Percentiles rank a stretch among this genome's conserved stretches.
These are phyloP conservation scores for Bombus breviceps DNA, from an alignment of 1,140 invertebrate genomes.

Conservation along the genomic window DNA sequence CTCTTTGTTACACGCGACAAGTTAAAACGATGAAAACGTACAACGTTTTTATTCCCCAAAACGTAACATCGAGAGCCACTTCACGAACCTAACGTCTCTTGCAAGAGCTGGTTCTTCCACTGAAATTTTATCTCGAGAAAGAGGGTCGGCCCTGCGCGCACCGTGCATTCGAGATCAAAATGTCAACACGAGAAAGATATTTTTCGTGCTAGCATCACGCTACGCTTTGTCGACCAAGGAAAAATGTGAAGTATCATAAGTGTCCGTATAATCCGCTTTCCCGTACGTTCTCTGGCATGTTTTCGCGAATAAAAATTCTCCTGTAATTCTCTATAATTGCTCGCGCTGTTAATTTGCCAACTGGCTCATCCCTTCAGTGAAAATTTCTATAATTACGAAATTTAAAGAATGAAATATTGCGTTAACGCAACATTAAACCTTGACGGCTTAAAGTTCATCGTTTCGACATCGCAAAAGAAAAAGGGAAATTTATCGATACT, in stretches of 20 bases:
- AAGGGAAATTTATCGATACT: too few species aligned
- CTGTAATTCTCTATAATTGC: too few species aligned
- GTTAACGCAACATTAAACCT: too few species aligned
- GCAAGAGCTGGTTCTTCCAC: constrained; percentile 24
- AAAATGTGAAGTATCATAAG: not conserved
- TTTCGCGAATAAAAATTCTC: not conserved
- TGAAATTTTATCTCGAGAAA: constrained; percentile 36
- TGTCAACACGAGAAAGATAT: constrained; percentile 36
- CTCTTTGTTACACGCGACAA: not conserved
- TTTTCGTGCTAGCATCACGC: not conserved
- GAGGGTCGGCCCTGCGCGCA: constrained; percentile 18
- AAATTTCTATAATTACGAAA: too few species aligned
- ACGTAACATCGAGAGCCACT: constrained; percentile 23
- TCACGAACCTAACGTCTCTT: not conserved
- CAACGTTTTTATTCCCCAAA: not conserved
- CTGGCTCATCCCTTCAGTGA: too few species aligned
- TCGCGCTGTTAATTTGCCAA: too few species aligned
- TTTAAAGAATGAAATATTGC: too few species aligned
- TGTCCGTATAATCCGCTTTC: not conserved
- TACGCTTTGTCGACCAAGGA: constrained; percentile 9
- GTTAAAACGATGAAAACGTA: not conserved
- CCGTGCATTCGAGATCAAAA: constrained; percentile 23
- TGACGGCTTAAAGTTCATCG: too few species aligned
- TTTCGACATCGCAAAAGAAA: too few species aligned
- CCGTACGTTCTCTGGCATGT: not conserved